These are phyloP conservation scores for Drosophila testacea DNA, from an alignment of 2,888 invertebrate genomes.

Conservation along the genomic window DNA sequence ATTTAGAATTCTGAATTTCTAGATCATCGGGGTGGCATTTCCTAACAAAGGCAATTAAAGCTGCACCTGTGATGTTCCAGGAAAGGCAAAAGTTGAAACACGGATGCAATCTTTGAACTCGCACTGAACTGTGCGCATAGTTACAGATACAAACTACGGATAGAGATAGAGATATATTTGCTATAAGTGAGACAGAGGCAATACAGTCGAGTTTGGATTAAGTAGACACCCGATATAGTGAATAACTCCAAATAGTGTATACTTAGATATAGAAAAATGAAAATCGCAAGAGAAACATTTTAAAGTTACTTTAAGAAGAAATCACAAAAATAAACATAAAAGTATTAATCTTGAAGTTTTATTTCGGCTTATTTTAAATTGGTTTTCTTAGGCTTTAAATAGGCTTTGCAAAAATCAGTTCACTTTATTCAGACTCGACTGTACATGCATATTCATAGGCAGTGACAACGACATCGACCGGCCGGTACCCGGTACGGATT, in stretches of 20 bases:
- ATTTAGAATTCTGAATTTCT: not conserved
- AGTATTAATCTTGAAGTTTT: no score
- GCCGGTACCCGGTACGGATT: constrained; percentile 6
- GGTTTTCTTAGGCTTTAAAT: no score
- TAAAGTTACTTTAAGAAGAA: no score
- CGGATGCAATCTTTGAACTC: constrained; percentile 60
- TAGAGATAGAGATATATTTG: constrained; percentile 10
- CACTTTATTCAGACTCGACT: no score
- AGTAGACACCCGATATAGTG: no score
- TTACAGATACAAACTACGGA: constrained; percentile 1
- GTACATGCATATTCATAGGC: constrained; percentile 59
- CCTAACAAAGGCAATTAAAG: constrained; percentile 35
- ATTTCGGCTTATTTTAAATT: no score
- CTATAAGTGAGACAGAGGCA: constrained; percentile 29
- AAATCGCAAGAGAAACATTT: no score
- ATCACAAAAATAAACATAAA: no score
- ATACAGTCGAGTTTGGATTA: no score
- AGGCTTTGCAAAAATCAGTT: no score
- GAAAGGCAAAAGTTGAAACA: constrained; percentile 49
- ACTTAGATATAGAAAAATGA: no score
- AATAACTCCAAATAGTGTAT: no score
- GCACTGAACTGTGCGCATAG: constrained; percentile 32
- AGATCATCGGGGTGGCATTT: constrained; percentile 25
- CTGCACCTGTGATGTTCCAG: constrained; percentile 41
- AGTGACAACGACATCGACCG: constrained; percentile 44